Conservation (phyloP, 2,888 invertebrate genomes). For the Catocala fraxini region DNA sequence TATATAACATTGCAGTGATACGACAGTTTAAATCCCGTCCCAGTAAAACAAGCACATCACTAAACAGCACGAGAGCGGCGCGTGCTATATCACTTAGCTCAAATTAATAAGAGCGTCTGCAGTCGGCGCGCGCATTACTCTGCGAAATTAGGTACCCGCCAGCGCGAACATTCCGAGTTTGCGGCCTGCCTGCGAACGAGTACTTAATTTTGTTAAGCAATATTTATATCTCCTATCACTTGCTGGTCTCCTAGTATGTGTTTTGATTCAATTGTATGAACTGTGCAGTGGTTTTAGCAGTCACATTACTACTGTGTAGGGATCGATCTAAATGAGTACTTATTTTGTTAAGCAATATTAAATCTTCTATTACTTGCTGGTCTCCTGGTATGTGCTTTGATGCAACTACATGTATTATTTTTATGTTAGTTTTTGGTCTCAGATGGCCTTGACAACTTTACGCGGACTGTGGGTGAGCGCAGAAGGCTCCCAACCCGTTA, state of each 20-base stretch:
- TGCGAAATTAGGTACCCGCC: constrained; percentile 12
- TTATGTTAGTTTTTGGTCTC: too few relatives aligned
- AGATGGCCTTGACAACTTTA: too few relatives aligned
- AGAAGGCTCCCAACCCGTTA: too few relatives aligned
- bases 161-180: constrained; percentile 5
- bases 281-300: neutral
- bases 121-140: constrained; percentile 15
- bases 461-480: too few relatives aligned
- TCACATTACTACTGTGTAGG: too few relatives aligned
- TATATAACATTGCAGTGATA: too few relatives aligned
- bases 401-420: too few relatives aligned
- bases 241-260: neutral
- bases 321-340: too few relatives aligned
- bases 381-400: too few relatives aligned
- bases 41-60: constrained; percentile 9
- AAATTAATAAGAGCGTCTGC: constrained; percentile 32
- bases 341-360: too few relatives aligned
- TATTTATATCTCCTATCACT: neutral
- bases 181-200: constrained; percentile 7
- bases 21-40: neutral
- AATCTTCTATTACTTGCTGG: too few relatives aligned
- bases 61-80: neutral
- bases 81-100: constrained; percentile 28
- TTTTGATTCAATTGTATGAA: neutral
- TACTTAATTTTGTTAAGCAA: neutral